phyloP scores from a whole-genome alignment of 2,797 vertebrate species.

The Sebastes cheni region DNA sequence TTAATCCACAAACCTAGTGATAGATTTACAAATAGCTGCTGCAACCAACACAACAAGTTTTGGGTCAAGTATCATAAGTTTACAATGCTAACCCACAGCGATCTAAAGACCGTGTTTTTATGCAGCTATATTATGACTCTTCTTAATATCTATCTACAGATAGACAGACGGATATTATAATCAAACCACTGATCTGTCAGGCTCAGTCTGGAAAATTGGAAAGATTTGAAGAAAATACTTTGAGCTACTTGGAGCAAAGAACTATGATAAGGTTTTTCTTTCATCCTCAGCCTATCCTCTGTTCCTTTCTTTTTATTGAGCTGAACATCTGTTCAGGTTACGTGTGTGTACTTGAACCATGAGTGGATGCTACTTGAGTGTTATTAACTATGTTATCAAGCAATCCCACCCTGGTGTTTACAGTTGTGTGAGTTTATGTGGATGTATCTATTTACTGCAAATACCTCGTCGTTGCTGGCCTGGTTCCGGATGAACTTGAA shows the following conservation, averaged over 20 bases:
- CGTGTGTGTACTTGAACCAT: conserved; percentile 33
- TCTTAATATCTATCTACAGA: not conserved
- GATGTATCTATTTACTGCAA: not conserved
- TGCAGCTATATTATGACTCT: not conserved
- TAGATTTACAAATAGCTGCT: too few species aligned
- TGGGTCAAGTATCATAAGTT: too few species aligned
- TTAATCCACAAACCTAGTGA: not conserved
- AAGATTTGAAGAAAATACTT: conserved; percentile 15
- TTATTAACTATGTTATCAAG: conserved; percentile 6
- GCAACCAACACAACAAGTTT: too few species aligned
- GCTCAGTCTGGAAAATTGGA: conserved; percentile 16
- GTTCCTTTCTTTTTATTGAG: not conserved
- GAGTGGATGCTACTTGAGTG: not conserved
- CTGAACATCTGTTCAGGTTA: conserved; percentile 42
- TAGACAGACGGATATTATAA: not conserved
- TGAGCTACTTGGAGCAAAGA: not conserved
- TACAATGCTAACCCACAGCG: not conserved
- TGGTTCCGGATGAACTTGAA: conserved; percentile 87
- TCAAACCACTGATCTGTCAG: not conserved
- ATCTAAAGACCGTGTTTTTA: not conserved
- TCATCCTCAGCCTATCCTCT: conserved; percentile 27
- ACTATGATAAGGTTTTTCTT: conserved; percentile 25
- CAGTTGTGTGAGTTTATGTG: not conserved
- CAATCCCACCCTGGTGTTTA: not conserved
- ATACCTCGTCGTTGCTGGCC: conserved; percentile 83